Evolutionary conservation across 2,113 vertebrate genomes (phyloP), one percentile per base, ranked within the genome.

Genomic region (Stegastes partitus): DNA sequence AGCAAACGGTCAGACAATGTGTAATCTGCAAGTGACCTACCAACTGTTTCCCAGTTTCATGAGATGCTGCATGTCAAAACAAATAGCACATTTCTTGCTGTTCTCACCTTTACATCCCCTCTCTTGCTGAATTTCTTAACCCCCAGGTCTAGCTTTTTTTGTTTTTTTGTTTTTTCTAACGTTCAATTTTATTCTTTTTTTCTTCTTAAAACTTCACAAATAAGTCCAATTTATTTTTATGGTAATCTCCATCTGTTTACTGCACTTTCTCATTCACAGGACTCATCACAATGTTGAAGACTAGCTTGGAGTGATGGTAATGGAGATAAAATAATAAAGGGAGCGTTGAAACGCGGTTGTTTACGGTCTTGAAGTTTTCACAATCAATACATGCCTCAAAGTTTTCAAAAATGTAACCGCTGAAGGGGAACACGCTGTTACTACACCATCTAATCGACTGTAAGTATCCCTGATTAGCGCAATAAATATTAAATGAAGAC

Each of bases 11-110:
- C 22, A 18, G 3, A 26, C 57, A 59, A 54, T 73, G 68, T 59
- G 68, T 74, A 58, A 49, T 68, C 74, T 65, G 57, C 50, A 57
- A 64, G 58, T 54, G 51, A 73, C 82, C 68, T 39, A 21, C 51
- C 63, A 49, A 64, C 73, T 50, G 47, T 55, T 73, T 12, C 14
- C 2, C 22, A 34, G 21, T 11, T 57, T 56, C 1, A 55, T 59
- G 4, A 37, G 15, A n/a, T n/a, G 14, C 5, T 25, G 5, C 14
- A 37, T 0, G 21, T 21, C 18, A 28, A 45, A 31, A 18, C 23
- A 54, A 14, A 55, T 45, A 45, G 18, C 34, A 42, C 2, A 42
- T 42, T 4, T 42, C 14, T 42, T 12, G 14, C 11, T 4, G 12
- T 49, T n/a, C 47, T 53, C 51, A 22, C 59, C 49, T 54, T 55